Percentiles rank a stretch among this genome's conserved stretches.
These are phyloP conservation scores for Idaea biselata DNA, from an alignment of 2,888 invertebrate genomes.

Conservation along the genomic window DNA sequence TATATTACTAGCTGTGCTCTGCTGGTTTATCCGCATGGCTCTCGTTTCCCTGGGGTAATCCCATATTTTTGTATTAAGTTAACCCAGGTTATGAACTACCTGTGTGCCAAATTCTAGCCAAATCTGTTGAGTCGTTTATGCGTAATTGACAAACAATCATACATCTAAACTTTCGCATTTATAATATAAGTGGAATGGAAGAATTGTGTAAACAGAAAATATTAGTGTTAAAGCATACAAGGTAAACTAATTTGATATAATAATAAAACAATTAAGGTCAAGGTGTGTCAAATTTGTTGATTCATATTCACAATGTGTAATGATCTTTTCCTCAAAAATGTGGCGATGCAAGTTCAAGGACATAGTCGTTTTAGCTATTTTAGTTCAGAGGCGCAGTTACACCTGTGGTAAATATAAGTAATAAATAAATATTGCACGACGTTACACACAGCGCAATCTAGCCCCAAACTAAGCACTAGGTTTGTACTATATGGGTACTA, in stretches of 20 bases:
- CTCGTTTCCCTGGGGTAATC: too few species aligned
- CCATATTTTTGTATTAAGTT: too few species aligned
- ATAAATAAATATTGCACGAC: too few species aligned
- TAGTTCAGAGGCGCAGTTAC: background rate
- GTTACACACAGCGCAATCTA: too few species aligned
- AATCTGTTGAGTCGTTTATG: background rate
- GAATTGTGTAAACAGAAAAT: background rate
- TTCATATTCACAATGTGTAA: background rate
- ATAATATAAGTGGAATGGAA: background rate
- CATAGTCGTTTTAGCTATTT: slow-evolving; percentile 1
- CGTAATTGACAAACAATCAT: background rate
- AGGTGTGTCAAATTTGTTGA: background rate
- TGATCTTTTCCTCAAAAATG: background rate
- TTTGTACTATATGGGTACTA: too few species aligned
- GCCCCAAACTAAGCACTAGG: too few species aligned
- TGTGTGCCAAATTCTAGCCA: background rate
- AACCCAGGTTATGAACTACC: too few species aligned
- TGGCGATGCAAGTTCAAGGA: background rate
- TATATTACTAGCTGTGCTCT: too few species aligned
- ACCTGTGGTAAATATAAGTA: background rate
- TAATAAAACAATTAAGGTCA: slow-evolving; percentile 3
- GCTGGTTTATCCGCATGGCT: too few species aligned
- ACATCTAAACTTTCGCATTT: too few species aligned
- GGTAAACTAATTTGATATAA: slow-evolving; percentile 1
- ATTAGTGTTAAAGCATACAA: background rate